These are phyloP conservation scores for Sycophaga agraensis DNA, from an alignment of 1,140 invertebrate genomes.

Conservation along the genomic window DNA sequence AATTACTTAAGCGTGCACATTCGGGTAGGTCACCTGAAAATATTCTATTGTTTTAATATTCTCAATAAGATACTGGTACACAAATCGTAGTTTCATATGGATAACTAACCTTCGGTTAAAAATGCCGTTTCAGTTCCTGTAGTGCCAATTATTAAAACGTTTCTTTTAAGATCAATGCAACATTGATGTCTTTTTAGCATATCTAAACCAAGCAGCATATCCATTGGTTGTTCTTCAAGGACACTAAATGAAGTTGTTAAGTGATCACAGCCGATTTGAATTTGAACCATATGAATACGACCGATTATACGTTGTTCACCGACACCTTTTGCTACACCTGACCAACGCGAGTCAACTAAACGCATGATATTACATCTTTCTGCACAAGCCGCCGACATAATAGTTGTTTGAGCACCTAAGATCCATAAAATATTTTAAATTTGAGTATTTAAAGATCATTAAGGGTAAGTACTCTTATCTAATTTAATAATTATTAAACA, in stretches of 20 bases:
- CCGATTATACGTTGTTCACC: conserved; percentile 95
- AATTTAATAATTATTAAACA: no score
- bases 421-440: neutral
- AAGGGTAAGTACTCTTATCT: no score
- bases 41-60: neutral
- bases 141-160: conserved; percentile 90
- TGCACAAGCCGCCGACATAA: conserved; percentile 90
- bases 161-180: conserved; percentile 89
- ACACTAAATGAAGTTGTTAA: conserved; percentile 96
- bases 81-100: neutral
- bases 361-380: conserved; percentile 95
- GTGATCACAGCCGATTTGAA: conserved; percentile 92
- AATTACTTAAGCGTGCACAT: conserved; percentile 60
- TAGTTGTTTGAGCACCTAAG: conserved; percentile 86
- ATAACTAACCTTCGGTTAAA: conserved; percentile 70
- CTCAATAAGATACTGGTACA: neutral
- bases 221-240: conserved; percentile 97
- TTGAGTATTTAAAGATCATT: no score
- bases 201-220: conserved; percentile 95
- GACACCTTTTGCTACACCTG: conserved; percentile 94
- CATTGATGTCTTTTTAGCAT: conserved; percentile 98
- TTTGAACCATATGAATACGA: conserved; percentile 94
- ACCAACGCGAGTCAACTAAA: conserved; percentile 91
- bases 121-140: conserved; percentile 91
- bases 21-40: conserved; percentile 52